These are phyloP conservation scores for Ornithoptera priamus DNA, from an alignment of 2,888 invertebrate species.

Conservation along the genomic window DNA sequence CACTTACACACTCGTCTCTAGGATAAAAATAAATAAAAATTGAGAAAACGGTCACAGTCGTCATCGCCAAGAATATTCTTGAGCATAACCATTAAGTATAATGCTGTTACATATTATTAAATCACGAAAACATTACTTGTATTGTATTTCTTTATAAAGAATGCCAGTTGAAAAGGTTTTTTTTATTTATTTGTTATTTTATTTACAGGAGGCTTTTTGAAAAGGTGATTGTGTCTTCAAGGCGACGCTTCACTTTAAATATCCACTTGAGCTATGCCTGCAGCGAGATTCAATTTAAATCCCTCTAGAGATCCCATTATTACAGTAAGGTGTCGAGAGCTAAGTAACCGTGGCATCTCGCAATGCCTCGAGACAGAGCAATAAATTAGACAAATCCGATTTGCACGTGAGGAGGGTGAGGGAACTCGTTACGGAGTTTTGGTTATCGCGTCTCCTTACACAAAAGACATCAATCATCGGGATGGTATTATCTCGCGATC, in stretches of 20 bases:
- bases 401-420: slow-evolving; percentile 66
- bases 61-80: too few species aligned
- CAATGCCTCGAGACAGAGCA: slow-evolving; percentile 61
- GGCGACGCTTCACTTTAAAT: slow-evolving; percentile 26
- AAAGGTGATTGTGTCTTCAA: slow-evolving; percentile 23
- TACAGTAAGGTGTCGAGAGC: slow-evolving; percentile 69
- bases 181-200: slow-evolving; percentile 11
- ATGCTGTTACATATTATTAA: too few species aligned
- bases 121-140: neutral
- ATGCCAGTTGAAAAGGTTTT: neutral
- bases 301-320: slow-evolving; percentile 73
- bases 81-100: too few species aligned
- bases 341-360: slow-evolving; percentile 71
- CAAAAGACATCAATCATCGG: slow-evolving; percentile 51
- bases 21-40: too few species aligned
- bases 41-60: too few species aligned
- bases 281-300: slow-evolving; percentile 68
- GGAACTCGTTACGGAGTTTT: slow-evolving; percentile 54
- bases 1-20: too few species aligned
- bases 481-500: slow-evolving; percentile 34
- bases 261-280: slow-evolving; percentile 47
- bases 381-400: slow-evolving; percentile 79
- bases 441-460: slow-evolving; percentile 61
- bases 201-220: slow-evolving; percentile 14
- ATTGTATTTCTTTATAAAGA: neutral